phyloP scores from a whole-genome alignment of 2,797 vertebrate species.

The Anniella stebbinsi region DNA sequence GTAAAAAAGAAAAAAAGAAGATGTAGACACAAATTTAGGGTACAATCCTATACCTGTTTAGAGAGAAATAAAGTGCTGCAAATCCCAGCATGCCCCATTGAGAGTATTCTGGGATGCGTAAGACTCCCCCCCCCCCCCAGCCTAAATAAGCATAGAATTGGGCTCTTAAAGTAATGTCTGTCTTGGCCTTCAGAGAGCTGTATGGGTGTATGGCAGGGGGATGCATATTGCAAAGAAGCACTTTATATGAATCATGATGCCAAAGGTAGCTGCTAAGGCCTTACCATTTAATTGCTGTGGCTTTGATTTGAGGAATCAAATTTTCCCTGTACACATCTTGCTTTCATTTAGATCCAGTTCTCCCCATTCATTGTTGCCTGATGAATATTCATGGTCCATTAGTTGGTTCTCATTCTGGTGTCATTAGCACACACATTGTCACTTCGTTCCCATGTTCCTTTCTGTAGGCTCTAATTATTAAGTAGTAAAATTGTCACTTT shows the following conservation, averaged over 20 bases:
- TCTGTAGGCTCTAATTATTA: conserved; percentile 26
- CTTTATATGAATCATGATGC: conserved; percentile 67
- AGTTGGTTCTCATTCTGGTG: conserved; percentile 17
- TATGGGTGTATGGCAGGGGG: background rate
- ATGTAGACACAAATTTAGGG: no score
- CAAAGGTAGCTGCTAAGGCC: conserved; percentile 52
- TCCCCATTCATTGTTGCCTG: background rate
- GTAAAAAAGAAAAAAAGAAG: no score
- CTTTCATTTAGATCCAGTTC: conserved; percentile 5
- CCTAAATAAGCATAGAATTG: no score
- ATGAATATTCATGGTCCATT: conserved; percentile 43
- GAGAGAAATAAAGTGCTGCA: no score
- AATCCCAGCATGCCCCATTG: no score
- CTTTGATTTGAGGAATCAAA: conserved; percentile 44
- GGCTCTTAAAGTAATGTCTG: no score
- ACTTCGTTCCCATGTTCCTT: conserved; percentile 14
- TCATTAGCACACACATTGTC: conserved; percentile 5
- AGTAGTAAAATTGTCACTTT: conserved; percentile 5
- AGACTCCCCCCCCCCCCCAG: no score
- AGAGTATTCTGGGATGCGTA: no score
- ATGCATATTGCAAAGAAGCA: conserved; percentile 64
- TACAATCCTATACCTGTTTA: no score
- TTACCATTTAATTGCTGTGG: conserved; percentile 51
- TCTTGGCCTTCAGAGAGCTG: conserved; percentile 53
- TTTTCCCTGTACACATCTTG: conserved; percentile 13